Conservation (phyloP, 2,888 invertebrate species). For the Subacronicta megacephala region DNA sequence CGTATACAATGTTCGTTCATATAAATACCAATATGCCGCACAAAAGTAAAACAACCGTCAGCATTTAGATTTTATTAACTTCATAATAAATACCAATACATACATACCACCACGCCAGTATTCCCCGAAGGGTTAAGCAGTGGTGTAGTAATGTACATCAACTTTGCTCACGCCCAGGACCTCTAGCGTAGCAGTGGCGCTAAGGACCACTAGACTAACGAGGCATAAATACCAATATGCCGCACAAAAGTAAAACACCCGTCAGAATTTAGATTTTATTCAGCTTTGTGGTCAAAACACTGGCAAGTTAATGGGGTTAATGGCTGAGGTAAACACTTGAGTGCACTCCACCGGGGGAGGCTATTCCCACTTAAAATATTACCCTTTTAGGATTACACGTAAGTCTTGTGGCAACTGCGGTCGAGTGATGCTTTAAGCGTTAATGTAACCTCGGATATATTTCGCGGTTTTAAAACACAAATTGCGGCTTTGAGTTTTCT, state of each 20-base stretch:
- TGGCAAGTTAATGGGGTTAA: constrained; percentile 77
- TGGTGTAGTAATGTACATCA: no score
- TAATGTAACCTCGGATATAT: constrained; percentile 48
- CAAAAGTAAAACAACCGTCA: constrained; percentile 27
- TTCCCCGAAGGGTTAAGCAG: no score
- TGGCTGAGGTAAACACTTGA: constrained; percentile 79
- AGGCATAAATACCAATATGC: no score
- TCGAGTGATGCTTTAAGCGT: constrained; percentile 67
- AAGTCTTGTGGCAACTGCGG: constrained; percentile 64
- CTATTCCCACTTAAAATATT: constrained; percentile 84
- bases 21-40: no score
- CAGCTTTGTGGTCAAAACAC: constrained; percentile 51
- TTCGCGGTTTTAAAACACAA: constrained; percentile 20
- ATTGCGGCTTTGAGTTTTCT: constrained; percentile 1
- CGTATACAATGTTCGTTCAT: no score
- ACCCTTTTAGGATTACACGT: constrained; percentile 84
- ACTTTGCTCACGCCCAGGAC: no score
- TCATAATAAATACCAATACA: no score
- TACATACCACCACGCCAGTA: no score
- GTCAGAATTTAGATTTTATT: constrained; percentile 44
- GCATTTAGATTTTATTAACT: constrained; percentile 45
- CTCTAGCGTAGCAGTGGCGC: no score
- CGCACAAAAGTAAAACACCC: constrained; percentile 18
- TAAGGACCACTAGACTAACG: no score
- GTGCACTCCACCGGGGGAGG: constrained; percentile 74